phyloP scores from a whole-genome alignment of 2,888 invertebrate genomes.

The Disparrhopalites patrizii region DNA sequence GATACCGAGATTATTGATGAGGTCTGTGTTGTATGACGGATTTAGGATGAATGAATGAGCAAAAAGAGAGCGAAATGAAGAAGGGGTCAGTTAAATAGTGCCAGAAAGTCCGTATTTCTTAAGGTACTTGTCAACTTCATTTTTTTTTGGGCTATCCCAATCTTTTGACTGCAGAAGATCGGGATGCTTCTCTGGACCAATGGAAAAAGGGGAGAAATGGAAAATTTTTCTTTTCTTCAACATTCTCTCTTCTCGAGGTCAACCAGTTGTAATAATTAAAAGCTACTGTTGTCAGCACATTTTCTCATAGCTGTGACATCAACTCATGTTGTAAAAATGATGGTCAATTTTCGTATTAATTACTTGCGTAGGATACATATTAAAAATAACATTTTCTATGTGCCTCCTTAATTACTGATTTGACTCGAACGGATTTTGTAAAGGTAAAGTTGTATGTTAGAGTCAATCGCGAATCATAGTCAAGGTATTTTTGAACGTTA shows the following conservation, averaged over 20 bases:
- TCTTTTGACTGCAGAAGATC: neutral
- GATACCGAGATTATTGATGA: neutral
- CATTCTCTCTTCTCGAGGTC: neutral
- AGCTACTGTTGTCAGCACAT: no score
- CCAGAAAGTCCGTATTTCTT: neutral
- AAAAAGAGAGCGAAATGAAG: neutral
- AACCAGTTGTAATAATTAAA: slow-evolving; percentile 1
- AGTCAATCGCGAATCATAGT: no score
- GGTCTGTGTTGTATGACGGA: slow-evolving; percentile 17
- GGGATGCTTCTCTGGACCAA: neutral
- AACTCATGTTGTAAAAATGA: no score
- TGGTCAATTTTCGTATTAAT: no score
- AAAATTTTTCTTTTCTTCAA: slow-evolving; percentile 5
- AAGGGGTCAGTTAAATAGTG: neutral
- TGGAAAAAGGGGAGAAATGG: neutral
- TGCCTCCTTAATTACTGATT: no score
- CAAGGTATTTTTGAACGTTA: no score
- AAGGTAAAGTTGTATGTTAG: no score
- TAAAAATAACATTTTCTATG: no score
- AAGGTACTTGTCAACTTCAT: neutral
- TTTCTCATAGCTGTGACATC: no score
- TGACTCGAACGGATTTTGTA: no score
- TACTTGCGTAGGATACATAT: no score
- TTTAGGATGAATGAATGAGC: slow-evolving; percentile 4
- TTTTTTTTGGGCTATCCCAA: no score